phyloP scores from a whole-genome alignment of 1,140 invertebrate species.

The Euschistus heros region DNA sequence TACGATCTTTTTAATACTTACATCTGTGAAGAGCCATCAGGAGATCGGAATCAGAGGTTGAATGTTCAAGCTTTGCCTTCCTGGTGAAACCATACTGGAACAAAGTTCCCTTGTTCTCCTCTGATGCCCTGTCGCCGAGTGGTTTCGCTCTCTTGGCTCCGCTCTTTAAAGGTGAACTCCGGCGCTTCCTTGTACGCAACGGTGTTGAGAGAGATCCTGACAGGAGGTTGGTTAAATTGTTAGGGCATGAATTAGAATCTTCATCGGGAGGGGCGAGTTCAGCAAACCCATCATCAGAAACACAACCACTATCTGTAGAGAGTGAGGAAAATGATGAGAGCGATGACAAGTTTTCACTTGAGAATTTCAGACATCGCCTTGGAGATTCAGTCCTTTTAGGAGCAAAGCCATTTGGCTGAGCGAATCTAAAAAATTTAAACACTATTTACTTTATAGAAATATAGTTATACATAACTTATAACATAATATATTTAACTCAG shows the following conservation, averaged over 20 bases:
- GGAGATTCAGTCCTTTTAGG: conserved; percentile 38
- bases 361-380: conserved; percentile 34
- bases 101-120: conserved; percentile 25
- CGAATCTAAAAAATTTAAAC: conserved; percentile 36
- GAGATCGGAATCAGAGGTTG: conserved; percentile 39
- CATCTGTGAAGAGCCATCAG: conserved; percentile 21
- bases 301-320: conserved; percentile 42
- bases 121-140: conserved; percentile 1
- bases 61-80: conserved; percentile 33
- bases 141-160: conserved; percentile 11
- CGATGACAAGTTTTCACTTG: conserved; percentile 15
- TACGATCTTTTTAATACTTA: conserved; percentile 10
- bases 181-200: background rate
- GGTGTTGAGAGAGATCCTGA: conserved; percentile 23
- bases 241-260: conserved; percentile 30
- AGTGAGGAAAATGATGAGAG: conserved; percentile 7
- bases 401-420: conserved; percentile 41
- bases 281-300: conserved; percentile 56
- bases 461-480: background rate
- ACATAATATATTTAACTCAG: background rate
- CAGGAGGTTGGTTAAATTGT: conserved; percentile 31
- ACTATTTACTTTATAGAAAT: background rate
- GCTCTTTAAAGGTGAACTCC: conserved; percentile 2
- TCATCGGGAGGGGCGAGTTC: conserved; percentile 40
- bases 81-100: conserved; percentile 31